phyloP scores from a whole-genome alignment of 2,113 vertebrate genomes.

The Vanacampus margaritifer region DNA sequence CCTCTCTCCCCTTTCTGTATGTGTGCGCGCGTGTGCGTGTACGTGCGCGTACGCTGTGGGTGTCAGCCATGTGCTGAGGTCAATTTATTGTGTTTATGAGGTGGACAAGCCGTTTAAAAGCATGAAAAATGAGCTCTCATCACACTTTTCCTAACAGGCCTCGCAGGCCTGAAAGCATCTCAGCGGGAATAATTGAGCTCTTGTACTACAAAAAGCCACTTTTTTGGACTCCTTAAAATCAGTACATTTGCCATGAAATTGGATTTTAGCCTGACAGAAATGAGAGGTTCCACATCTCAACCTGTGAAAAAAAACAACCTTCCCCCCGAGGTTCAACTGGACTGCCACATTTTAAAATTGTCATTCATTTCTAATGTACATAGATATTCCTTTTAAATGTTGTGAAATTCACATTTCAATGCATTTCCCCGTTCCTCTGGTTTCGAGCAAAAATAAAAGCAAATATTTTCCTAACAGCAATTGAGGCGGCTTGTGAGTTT shows the following conservation, averaged over 20 bases:
- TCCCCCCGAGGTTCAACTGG: not conserved
- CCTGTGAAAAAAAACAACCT: not conserved
- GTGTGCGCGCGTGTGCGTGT: conserved; percentile 1
- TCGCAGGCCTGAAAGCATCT: conserved; percentile 43
- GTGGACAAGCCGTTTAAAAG: conserved; percentile 12
- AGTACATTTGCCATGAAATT: conserved; percentile 28
- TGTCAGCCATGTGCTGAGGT: conserved; percentile 21
- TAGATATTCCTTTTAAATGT: conserved; percentile 3
- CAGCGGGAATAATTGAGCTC: conserved; percentile 42
- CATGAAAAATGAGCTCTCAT: conserved; percentile 39
- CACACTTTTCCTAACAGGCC: conserved; percentile 43
- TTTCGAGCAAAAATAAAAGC: conserved; percentile 2
- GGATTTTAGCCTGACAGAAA: conserved; percentile 13
- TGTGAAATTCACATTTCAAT: conserved; percentile 28
- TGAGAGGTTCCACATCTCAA: conserved; percentile 13
- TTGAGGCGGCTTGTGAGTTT: conserved; percentile 8
- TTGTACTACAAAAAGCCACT: conserved; percentile 39
- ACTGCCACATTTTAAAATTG: not conserved
- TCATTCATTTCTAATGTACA: not conserved
- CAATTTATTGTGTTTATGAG: conserved; percentile 16
- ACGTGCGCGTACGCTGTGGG: not conserved
- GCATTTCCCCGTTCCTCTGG: conserved; percentile 7
- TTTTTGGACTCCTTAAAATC: conserved; percentile 29
- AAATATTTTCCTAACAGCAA: conserved; percentile 17
- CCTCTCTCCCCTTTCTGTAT: conserved; percentile 2